Conservation (phyloP, 2,888 invertebrate species). For the Caenorhabditis sp. region DNA sequence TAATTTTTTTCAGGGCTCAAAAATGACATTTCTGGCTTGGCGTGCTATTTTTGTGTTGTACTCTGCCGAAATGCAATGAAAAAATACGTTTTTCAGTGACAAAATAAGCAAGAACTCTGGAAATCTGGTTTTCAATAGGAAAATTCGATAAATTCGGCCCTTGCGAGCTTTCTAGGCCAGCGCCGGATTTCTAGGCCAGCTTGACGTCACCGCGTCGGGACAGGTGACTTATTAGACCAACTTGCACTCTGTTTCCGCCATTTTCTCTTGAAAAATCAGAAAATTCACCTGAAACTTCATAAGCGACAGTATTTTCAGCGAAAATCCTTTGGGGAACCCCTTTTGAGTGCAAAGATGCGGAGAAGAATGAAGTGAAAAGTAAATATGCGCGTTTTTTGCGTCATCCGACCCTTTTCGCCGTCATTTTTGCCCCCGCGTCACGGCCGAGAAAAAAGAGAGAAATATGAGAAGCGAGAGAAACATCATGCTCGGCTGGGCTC, state of each 20-base stretch:
- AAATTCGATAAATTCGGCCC: too few species aligned
- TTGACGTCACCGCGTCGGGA: background rate
- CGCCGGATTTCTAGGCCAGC: background rate
- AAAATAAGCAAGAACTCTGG: background rate
- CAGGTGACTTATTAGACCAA: background rate
- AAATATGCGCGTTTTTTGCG: slow-evolving; percentile 31
- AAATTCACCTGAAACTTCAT: background rate
- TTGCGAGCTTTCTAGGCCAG: too few species aligned
- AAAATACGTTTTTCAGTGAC: background rate
- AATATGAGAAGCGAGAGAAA: background rate
- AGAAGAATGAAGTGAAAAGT: background rate
- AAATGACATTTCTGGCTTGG: too few species aligned
- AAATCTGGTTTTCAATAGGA: background rate
- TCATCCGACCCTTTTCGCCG: slow-evolving; percentile 8
- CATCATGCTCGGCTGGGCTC: slow-evolving; percentile 3
- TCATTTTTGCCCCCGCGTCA: slow-evolving; percentile 33
- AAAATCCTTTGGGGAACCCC: slow-evolving; percentile 13
- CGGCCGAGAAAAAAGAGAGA: slow-evolving; percentile 25
- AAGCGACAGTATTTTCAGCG: background rate
- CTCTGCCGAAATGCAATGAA: background rate
- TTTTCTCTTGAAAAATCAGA: background rate
- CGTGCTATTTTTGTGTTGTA: too few species aligned
- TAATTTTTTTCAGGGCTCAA: too few species aligned
- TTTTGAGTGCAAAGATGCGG: background rate
- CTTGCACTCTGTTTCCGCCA: background rate